Base-by-base conservation (phyloP, 2,113 vertebrate genomes). In the Odobenus rosmarus region DNA sequence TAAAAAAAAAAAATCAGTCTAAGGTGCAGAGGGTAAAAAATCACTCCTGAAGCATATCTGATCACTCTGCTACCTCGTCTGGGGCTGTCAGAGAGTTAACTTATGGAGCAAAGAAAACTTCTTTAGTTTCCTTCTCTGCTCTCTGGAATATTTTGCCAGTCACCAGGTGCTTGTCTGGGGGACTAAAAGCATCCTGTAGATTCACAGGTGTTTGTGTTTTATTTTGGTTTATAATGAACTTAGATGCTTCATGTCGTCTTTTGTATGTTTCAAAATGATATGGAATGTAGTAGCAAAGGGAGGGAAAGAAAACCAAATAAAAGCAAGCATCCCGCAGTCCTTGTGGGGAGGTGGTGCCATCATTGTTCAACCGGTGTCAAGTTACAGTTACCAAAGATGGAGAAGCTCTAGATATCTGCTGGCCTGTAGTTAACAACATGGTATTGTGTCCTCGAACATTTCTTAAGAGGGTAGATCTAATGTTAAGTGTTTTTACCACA, bases 351-450 rank as follows among this genome's bases (percentile, higher is more conserved):
- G 57, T 1, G 0, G 39, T 59, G 67, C 42, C 33, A 11, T 3
- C 6, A 1, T 15, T 13, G 74, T 18, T 46, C 42, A 11, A 0
- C 28, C 55, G 19, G 23, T 36, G n/a, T 23, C 18, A 36, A 31
- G 55, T 49, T 6, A 46, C 11, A 33, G 49, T 55, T 31, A 11
- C 14, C 7, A 6, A 49, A 64, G 36, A 55, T 12, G 80, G 24
- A 77, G 33, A 49, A 24, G 69, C 11, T 61, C 57, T 15, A 10
- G 51, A 4, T 6, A 39, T 14, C 36, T 85, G 61, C 55, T 7
- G 24, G 62, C 24, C 46, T 12, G 3, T 1, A 2, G 39, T 26
- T 42, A 39, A 19, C 19, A 1, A 59, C 9, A 26, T 0, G 1
- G 23, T 13, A 42, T 8, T 19, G 4, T 14, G 49, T 33, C 26